Base-by-base conservation (phyloP, 2,113 vertebrate genomes). In the Colius striatus region DNA sequence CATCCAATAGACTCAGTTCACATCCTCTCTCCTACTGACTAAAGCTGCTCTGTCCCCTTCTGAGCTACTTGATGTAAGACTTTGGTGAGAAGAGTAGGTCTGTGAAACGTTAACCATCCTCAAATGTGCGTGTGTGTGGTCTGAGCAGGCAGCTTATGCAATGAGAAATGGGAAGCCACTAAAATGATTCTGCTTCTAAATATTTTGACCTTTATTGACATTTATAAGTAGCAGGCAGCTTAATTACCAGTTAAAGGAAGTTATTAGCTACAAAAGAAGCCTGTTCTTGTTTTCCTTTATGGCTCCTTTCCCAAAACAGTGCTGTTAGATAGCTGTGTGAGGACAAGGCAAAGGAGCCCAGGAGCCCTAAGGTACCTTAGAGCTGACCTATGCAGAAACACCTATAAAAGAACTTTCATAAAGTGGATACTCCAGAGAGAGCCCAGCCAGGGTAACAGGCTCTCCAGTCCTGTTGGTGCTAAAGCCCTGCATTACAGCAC, bases 121-220 rank as follows among this genome's bases (percentile, higher is more conserved):
- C 91, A 86, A 89, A 85, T 91, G 89, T 89, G 94, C n/a, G 6
- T 68, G 92, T 96, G 96, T 95, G 95, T 96, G 96, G 95, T 96
- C 95, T 3, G 43, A 80, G 89, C 84, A 92, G 89, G 92, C 94
- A 94, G 94, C 89, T 95, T 81, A 87, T 79, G 94, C 94, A 94
- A 94, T 45, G 95, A 96, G 96, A 70, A 94, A 95, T 92, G 96
- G 96, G 94, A 96, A 95, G 95, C 95, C 92, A 82, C 96, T 95
- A 94, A 97, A 97, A 94, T 94, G 81, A 96, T 96, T 95, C 94
- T 94, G 94, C 94, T 87, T 94, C 94, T 97, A 97, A 96, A 97
- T 97, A 96, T 96, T 96, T 96, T 96, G 96, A 94, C 95, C 96
- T 97, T 95, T 95, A 96, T 97, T 97, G 96, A 97, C 96, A 96